These are phyloP conservation scores for Anabas testudineus DNA, from an alignment of 2,797 vertebrate species.

Conservation along the genomic window DNA sequence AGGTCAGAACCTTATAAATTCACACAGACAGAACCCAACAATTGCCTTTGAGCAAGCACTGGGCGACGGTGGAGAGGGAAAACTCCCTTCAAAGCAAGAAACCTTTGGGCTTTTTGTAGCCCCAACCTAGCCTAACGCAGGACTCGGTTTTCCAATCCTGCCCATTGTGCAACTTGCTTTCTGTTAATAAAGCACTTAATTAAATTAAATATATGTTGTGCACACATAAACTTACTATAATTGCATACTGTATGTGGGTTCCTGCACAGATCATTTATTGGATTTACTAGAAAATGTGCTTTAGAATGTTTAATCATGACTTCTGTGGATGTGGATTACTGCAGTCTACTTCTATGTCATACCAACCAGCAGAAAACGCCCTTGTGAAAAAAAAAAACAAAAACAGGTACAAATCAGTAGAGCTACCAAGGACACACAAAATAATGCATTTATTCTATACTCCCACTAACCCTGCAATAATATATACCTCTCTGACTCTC, in stretches of 20 bases:
- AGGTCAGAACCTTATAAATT: no score
- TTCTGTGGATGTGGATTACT: background rate
- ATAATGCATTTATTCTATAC: constrained; percentile 59
- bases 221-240: no score
- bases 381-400: constrained; percentile 48
- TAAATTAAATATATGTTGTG: no score
- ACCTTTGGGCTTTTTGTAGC: no score
- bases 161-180: no score
- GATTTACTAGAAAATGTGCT: constrained; percentile 12
- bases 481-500: constrained; percentile 40
- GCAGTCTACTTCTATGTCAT: constrained; percentile 17
- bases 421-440: constrained; percentile 50
- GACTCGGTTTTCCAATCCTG: no score
- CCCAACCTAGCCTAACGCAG: no score
- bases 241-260: background rate
- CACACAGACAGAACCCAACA: no score
- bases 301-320: constrained; percentile 20
- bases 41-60: no score
- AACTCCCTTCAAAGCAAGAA: no score
- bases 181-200: no score
- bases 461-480: constrained; percentile 50
- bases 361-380: constrained; percentile 41
- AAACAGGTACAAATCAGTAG: constrained; percentile 56
- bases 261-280: constrained; percentile 4
- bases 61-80: no score